Evolutionary conservation across 1,140 invertebrate species (phyloP).

Genomic region (Zaprionus ghesquierei): DNA sequence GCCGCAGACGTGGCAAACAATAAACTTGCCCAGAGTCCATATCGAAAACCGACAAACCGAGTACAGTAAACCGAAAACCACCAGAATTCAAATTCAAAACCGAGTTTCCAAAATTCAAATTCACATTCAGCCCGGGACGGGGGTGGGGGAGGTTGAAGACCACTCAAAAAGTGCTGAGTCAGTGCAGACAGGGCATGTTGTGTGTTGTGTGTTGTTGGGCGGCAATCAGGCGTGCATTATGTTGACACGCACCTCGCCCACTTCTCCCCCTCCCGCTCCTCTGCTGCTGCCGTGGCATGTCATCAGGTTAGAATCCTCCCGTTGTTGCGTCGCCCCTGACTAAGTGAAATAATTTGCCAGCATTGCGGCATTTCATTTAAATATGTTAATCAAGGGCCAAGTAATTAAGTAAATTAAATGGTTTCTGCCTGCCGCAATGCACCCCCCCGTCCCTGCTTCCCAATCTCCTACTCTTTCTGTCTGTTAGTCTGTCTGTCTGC

Average conservation of each 20-base stretch:
- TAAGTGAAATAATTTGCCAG: slow-evolving; percentile 39
- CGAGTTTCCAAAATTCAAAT: slow-evolving; percentile 1
- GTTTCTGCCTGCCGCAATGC: slow-evolving; percentile 23
- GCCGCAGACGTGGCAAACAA: not conserved
- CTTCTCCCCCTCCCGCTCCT: not conserved
- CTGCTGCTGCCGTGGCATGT: not conserved
- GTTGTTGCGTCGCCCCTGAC: not conserved
- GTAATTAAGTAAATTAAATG: slow-evolving; percentile 52
- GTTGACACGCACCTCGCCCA: slow-evolving; percentile 26
- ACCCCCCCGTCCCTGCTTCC: not conserved
- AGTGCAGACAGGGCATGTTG: not conserved
- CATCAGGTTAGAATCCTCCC: slow-evolving; percentile 14
- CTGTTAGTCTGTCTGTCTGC: slow-evolving; percentile 13
- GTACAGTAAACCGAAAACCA: not conserved
- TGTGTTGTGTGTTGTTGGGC: not conserved
- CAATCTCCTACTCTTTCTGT: not conserved
- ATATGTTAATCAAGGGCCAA: slow-evolving; percentile 53
- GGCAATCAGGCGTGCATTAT: slow-evolving; percentile 40
- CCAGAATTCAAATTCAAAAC: slow-evolving; percentile 12
- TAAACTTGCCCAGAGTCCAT: not conserved
- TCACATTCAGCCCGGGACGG: not conserved
- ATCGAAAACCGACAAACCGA: not conserved
- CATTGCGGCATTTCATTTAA: slow-evolving; percentile 45
- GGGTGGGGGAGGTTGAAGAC: not conserved
- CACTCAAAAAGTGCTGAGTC: slow-evolving; percentile 26